Evolutionary conservation across 2,888 invertebrate species (phyloP).

Genomic region (Rhyacophila evoluta): DNA sequence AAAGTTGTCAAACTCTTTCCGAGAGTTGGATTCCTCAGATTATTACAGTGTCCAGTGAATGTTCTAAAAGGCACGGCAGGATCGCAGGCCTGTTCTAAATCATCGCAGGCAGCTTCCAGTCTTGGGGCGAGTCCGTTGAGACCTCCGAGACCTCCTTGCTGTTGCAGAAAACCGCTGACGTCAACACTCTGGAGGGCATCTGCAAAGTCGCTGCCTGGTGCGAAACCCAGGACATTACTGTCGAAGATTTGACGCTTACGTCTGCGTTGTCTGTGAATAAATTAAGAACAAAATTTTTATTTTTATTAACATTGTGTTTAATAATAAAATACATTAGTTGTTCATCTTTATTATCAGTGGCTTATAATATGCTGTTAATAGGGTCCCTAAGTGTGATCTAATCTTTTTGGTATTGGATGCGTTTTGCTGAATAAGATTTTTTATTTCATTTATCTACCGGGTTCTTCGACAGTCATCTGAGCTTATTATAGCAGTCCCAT

Average conservation of each 20-base stretch:
- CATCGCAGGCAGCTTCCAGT: slow-evolving; percentile 79
- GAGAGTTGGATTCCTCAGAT: slow-evolving; percentile 82
- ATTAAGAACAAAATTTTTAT: no score
- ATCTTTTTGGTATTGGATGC: no score
- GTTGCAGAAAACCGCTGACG: slow-evolving; percentile 77
- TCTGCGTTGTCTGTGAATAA: slow-evolving; percentile 65
- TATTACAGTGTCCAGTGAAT: slow-evolving; percentile 89
- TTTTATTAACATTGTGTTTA: no score
- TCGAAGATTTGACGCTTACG: slow-evolving; percentile 82
- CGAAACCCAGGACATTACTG: slow-evolving; percentile 68
- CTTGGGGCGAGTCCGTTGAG: slow-evolving; percentile 69
- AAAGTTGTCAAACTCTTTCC: slow-evolving; percentile 90
- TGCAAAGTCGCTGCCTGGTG: slow-evolving; percentile 75
- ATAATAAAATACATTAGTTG: no score
- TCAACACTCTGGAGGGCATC: slow-evolving; percentile 85
- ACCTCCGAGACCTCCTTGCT: slow-evolving; percentile 65
- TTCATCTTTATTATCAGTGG: no score
- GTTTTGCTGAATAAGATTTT: no score
- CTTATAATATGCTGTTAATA: no score
- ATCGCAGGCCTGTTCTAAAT: slow-evolving; percentile 78
- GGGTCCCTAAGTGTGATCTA: no score
- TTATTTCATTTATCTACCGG: no score
- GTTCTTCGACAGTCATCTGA: no score
- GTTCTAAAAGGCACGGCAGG: slow-evolving; percentile 78
- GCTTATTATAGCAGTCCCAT: no score